Conservation (phyloP, 2,113 vertebrate genomes). For the Dicaeum eximium region DNA sequence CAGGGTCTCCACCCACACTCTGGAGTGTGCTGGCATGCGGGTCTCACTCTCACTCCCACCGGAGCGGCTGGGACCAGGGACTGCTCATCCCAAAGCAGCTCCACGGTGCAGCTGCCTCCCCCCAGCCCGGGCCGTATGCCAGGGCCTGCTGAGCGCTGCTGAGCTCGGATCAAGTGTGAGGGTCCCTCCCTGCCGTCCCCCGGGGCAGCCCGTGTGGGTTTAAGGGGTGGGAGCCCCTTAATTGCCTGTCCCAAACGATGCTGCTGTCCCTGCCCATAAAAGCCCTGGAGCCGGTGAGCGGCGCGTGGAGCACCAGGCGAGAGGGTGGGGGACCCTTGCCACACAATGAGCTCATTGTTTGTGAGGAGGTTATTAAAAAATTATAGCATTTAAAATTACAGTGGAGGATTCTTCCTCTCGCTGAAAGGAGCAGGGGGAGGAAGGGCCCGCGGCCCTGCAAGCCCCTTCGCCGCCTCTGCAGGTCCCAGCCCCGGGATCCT, state of each 20-base stretch:
- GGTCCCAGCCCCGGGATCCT: background rate
- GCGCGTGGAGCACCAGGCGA: background rate
- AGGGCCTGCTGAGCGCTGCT: background rate
- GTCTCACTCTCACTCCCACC: background rate
- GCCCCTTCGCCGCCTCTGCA: background rate
- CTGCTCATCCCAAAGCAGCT: background rate
- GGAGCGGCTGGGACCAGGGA: background rate
- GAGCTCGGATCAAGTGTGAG: background rate
- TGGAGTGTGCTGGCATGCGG: background rate
- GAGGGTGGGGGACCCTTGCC: background rate
- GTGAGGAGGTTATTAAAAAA: slow-evolving; percentile 45
- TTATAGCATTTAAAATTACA: slow-evolving; percentile 59
- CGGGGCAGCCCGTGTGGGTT: background rate
- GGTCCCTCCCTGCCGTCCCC: background rate
- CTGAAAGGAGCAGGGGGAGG: background rate
- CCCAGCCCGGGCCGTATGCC: background rate
- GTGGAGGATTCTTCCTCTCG: slow-evolving; percentile 39
- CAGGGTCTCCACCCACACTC: background rate
- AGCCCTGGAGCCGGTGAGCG: background rate
- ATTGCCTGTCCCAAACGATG: background rate
- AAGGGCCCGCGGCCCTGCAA: background rate
- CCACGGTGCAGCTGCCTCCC: background rate
- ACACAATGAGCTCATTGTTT: slow-evolving; percentile 62
- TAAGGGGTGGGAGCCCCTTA: background rate
- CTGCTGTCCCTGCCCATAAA: background rate